Percentiles rank a stretch among this genome's conserved stretches.
Evolutionary conservation across 2,113 vertebrate species (phyloP).

Genomic region (Tupaia tana): DNA sequence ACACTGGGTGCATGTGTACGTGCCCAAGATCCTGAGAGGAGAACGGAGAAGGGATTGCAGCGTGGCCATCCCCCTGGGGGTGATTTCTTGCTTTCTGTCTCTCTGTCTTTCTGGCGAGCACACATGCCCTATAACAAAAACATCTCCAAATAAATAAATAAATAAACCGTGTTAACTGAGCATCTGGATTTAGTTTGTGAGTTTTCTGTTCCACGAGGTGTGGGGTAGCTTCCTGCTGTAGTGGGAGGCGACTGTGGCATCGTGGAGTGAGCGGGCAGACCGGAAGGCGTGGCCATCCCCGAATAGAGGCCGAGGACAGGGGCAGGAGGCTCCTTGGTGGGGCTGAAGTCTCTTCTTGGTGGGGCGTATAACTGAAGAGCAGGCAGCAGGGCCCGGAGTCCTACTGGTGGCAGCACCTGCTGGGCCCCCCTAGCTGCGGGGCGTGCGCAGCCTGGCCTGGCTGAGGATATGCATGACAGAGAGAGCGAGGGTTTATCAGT

Average conservation of each 20-base stretch:
- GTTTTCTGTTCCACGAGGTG: background rate
- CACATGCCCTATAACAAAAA: too few species aligned
- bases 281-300: background rate
- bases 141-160: too few species aligned
- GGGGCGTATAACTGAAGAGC: background rate
- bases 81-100: too few species aligned
- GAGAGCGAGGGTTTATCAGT: conserved; percentile 2
- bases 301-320: background rate
- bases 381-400: background rate
- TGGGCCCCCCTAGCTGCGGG: background rate
- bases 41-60: too few species aligned
- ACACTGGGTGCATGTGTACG: too few species aligned
- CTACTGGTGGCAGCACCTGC: background rate
- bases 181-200: background rate
- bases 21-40: too few species aligned
- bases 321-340: background rate
- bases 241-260: background rate
- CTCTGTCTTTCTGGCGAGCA: too few species aligned
- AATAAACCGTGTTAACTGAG: background rate
- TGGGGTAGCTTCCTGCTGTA: background rate
- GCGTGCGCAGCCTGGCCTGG: background rate
- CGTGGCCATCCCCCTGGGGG: too few species aligned
- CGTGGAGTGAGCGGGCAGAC: too few species aligned
- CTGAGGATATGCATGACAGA: background rate
- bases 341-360: background rate